Conservation (phyloP, 2,113 vertebrate species). For the Paramormyrops kingsleyae region DNA sequence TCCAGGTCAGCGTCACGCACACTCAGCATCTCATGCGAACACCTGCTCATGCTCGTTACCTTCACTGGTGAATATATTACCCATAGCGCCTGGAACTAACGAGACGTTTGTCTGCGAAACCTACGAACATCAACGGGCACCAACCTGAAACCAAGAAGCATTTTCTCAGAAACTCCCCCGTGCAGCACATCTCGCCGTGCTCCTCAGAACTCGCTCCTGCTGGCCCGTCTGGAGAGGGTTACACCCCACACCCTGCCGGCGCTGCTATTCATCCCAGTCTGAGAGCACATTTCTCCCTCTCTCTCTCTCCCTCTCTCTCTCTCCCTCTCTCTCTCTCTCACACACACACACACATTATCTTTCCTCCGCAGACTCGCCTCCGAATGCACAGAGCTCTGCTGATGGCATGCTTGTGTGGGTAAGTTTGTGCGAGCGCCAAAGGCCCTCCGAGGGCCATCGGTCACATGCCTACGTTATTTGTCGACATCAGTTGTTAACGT, state of each 20-base stretch:
- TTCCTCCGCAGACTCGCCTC: conserved; percentile 33
- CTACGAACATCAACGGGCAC: conserved; percentile 47
- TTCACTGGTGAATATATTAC: conserved; percentile 60
- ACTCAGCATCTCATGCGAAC: neutral
- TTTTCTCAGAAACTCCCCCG: conserved; percentile 56
- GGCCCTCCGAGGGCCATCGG: conserved; percentile 1
- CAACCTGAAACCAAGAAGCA: conserved; percentile 70
- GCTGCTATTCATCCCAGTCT: neutral
- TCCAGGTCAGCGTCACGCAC: neutral
- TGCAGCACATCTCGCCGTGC: conserved; percentile 63
- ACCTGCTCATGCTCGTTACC: conserved; percentile 44
- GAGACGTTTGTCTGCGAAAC: conserved; percentile 40
- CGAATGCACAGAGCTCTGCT: conserved; percentile 49
- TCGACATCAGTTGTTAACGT: neutral
- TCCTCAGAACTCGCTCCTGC: conserved; percentile 25
- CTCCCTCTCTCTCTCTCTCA: conserved; percentile 34
- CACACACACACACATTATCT: conserved; percentile 14
- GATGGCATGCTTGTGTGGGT: conserved; percentile 45
- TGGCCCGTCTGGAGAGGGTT: conserved; percentile 29
- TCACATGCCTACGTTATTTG: conserved; percentile 8
- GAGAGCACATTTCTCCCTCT: conserved; percentile 31
- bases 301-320: conserved; percentile 38
- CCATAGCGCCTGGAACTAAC: conserved; percentile 52
- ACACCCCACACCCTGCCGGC: neutral
- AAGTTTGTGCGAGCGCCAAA: conserved; percentile 41